These are phyloP conservation scores for Anhinga rufa DNA, from an alignment of 2,113 vertebrate species.

Conservation along the genomic window DNA sequence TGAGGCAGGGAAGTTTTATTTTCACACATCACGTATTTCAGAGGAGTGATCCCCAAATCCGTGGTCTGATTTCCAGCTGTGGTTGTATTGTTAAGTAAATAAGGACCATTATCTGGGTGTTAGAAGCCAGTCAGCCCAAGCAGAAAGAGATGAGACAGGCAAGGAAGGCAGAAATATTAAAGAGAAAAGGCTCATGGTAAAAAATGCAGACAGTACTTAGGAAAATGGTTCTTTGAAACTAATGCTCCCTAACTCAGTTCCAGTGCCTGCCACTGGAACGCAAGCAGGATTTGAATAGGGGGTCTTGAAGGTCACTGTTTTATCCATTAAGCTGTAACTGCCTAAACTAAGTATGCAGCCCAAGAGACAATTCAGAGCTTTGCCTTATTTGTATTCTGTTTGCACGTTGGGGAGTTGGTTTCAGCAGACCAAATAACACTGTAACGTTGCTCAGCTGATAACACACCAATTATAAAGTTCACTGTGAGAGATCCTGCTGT, in stretches of 20 bases:
- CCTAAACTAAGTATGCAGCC: background rate
- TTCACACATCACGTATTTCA: background rate
- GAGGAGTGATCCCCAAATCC: background rate
- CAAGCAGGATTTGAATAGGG: background rate
- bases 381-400: background rate
- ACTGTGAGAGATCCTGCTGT: background rate
- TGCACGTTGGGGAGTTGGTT: background rate
- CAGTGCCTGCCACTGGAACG: background rate
- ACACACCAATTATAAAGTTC: background rate
- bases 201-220: background rate
- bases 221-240: background rate
- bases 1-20: background rate
- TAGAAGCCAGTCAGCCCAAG: background rate
- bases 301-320: background rate
- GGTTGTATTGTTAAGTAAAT: background rate
- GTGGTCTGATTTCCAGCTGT: background rate
- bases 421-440: background rate
- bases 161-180: background rate
- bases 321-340: background rate
- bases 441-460: background rate
- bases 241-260: background rate
- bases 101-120: background rate
- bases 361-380: background rate
- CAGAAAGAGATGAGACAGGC: conserved; percentile 11
- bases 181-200: background rate